Percentiles rank a stretch among this genome's conserved stretches.
Evolutionary conservation across 2,113 vertebrate genomes (phyloP).

Genomic region (Elachura formosa): DNA sequence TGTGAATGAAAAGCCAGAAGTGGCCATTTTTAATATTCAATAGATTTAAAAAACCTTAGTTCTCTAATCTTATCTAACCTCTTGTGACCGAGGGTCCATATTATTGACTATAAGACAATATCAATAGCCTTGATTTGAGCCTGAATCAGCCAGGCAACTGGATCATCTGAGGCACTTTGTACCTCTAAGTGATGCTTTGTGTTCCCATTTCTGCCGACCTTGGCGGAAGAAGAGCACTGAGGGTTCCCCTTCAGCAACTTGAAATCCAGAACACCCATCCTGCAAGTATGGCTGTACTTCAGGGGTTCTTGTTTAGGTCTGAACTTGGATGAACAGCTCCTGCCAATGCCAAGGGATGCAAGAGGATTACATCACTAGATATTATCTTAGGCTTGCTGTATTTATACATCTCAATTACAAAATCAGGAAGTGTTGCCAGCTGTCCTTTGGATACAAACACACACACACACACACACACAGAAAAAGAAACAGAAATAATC

Average conservation of each 20-base stretch:
- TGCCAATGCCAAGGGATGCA: slow-evolving; percentile 33
- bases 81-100: slow-evolving; percentile 13
- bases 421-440: slow-evolving; percentile 27
- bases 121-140: slow-evolving; percentile 29
- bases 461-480: background rate
- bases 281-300: background rate
- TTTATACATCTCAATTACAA: slow-evolving; percentile 30
- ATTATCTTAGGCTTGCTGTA: background rate
- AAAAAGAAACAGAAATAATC: background rate
- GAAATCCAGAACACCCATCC: background rate
- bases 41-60: slow-evolving; percentile 47
- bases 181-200: background rate
- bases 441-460: background rate
- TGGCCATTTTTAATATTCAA: slow-evolving; percentile 53
- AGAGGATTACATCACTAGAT: slow-evolving; percentile 21
- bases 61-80: slow-evolving; percentile 56
- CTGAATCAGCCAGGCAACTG: background rate
- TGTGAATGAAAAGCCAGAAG: slow-evolving; percentile 49
- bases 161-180: background rate
- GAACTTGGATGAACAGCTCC: background rate
- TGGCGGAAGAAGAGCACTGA: background rate
- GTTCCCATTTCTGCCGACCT: background rate
- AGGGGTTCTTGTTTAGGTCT: background rate
- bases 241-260: background rate
- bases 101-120: slow-evolving; percentile 46